A percentile compares a stretch with the other conserved stretches of the same genome.
Evolutionary conservation across 2,888 invertebrate genomes (phyloP).

Genomic region (Atrina japonica): DNA sequence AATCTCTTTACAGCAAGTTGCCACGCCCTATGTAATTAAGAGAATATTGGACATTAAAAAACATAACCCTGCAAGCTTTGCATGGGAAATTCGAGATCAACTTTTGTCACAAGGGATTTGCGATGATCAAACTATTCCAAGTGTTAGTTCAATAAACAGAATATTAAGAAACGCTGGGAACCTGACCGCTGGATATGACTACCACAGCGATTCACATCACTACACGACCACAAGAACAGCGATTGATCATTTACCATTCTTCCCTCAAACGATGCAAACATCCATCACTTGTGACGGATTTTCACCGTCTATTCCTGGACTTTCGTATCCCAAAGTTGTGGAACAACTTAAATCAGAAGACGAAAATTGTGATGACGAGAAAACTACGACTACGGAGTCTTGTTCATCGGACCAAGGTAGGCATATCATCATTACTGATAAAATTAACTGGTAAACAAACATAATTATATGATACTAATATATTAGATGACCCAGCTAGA

Average conservation of each 20-base stretch:
- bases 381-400: too few species aligned
- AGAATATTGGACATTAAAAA: conserved; percentile 96
- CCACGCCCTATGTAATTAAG: conserved; percentile 96
- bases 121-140: conserved; percentile 88
- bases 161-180: conserved; percentile 86
- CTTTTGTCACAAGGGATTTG: conserved; percentile 94
- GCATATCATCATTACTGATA: too few species aligned
- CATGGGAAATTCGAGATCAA: conserved; percentile 97
- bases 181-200: conserved; percentile 43
- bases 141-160: conserved; percentile 96
- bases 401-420: too few species aligned
- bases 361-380: background rate
- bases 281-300: conserved; percentile 23
- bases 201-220: background rate
- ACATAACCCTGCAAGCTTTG: conserved; percentile 97
- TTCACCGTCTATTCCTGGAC: conserved; percentile 67
- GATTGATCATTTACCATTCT: background rate
- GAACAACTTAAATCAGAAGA: conserved; percentile 34
- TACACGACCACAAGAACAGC: background rate
- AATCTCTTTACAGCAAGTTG: conserved; percentile 86
- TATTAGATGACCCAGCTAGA: too few species aligned
- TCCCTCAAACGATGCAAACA: conserved; percentile 40
- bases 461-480: too few species aligned
- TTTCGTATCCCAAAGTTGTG: conserved; percentile 73
- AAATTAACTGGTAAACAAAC: too few species aligned